Base-by-base conservation (phyloP, 2,888 invertebrate genomes). In the Trachelus tabidus region DNA sequence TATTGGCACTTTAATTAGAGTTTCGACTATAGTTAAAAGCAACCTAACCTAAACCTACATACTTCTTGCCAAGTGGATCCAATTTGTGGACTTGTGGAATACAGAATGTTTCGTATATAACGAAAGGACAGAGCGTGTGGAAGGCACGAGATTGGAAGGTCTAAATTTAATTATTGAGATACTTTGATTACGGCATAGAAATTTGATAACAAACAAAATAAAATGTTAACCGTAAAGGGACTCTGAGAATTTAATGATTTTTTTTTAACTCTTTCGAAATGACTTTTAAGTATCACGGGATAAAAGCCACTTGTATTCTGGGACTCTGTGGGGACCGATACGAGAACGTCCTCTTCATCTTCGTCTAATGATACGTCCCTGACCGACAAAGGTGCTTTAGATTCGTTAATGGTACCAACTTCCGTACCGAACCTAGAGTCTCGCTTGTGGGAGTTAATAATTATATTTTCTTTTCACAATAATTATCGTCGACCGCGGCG, bases 401-500 rank as follows among this genome's bases (percentile, higher is more conserved):
- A 56, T 23, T 56, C 56, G 56, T 56, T 56, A 77, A 73, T 56
- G 77, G 73, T 73, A 77, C 69, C 77, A 74, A 76, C 74, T 77
- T 73, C 34, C 35, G 74, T 73, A 77, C 74, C 68, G 73, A 73
- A 74, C 56, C 56, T 56, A 56, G 56, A 56, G 56, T 23, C 1
- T 4, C 56, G 56, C 56, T 56, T 6, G 56, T 56, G 56, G 56
- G 56, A 56, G 56, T 56, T 23, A 56, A 77, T 75, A 75, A 75
- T 75, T 75, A 75, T 68, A 40, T 77, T 69, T 37, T 30, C 34
- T 34, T 71, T 34, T 69, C 37, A 37, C 75, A 37, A 68, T 77
- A 77, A 77, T 77, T 77, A 77, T 77, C 56, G 74, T 71, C 75
- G 69, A 71, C 34, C 71, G 73, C 75, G 75, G 73, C 33, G 37